Conservation (phyloP, 2,888 invertebrate species). For the Slavum lentiscoides region DNA sequence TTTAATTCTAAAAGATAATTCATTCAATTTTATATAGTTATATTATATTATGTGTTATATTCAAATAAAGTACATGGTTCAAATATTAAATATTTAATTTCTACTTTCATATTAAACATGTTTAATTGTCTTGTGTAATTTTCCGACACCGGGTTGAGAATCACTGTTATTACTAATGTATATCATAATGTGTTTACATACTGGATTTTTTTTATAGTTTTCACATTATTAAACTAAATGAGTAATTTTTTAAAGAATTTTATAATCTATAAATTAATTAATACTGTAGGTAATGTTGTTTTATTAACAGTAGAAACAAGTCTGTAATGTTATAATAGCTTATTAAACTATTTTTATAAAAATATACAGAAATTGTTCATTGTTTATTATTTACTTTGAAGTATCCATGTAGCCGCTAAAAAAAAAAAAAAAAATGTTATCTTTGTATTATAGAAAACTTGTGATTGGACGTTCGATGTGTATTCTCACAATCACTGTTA, state of each 20-base stretch:
- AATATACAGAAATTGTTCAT: background rate
- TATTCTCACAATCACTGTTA: constrained; percentile 7
- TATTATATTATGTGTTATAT: too few relatives aligned
- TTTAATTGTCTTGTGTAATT: too few relatives aligned
- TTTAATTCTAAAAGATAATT: too few relatives aligned
- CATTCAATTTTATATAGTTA: too few relatives aligned
- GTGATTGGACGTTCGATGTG: constrained; percentile 8
- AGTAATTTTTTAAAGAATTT: background rate
- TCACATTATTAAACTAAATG: too few relatives aligned
- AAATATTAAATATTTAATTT: too few relatives aligned
- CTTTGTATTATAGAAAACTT: constrained; percentile 9
- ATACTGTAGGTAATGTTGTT: background rate
- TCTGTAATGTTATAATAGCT: background rate
- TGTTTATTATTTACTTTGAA: constrained; percentile 1
- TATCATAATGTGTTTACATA: too few relatives aligned
- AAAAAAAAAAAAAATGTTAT: constrained; percentile 15
- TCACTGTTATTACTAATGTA: too few relatives aligned
- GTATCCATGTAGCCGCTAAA: background rate
- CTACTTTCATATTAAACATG: too few relatives aligned
- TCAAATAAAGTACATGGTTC: too few relatives aligned
- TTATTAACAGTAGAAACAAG: background rate
- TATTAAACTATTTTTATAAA: background rate
- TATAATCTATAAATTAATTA: background rate
- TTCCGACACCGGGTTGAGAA: too few relatives aligned
- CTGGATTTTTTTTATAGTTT: too few relatives aligned